phyloP scores from a whole-genome alignment of 2,888 invertebrate genomes.

The Anthophora plumipes region DNA sequence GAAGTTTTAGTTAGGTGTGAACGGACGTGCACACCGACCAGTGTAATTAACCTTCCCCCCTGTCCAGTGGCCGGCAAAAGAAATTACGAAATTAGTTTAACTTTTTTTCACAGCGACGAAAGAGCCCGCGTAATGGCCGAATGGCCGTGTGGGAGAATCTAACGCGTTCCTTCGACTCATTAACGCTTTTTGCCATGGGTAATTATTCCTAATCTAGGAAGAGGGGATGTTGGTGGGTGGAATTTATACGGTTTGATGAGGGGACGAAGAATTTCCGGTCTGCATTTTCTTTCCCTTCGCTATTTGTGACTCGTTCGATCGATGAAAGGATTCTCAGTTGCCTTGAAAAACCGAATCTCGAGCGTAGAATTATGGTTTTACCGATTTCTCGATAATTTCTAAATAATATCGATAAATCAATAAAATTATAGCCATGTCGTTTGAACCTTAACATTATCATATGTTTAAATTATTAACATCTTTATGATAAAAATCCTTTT shows the following conservation, averaged over 20 bases:
- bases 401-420: no score
- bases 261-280: not conserved
- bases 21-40: constrained; percentile 28
- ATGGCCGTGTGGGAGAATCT: constrained; percentile 23
- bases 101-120: constrained; percentile 3
- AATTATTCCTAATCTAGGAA: constrained; percentile 18
- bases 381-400: no score
- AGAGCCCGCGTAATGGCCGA: not conserved
- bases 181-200: constrained; percentile 10
- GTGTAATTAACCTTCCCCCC: constrained; percentile 39
- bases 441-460: no score
- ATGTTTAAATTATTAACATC: no score
- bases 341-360: no score
- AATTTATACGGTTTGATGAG: not conserved
- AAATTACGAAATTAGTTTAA: constrained; percentile 50
- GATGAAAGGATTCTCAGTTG: no score
- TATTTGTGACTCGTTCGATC: not conserved
- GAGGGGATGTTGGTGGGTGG: not conserved
- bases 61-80: not conserved
- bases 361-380: no score
- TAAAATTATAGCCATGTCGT: no score
- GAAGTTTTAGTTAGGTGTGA: constrained; percentile 31
- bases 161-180: constrained; percentile 24
- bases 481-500: no score
- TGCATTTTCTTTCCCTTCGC: not conserved